A percentile compares a stretch with the other conserved stretches of the same genome.
phyloP scores from a whole-genome alignment of 2,797 vertebrate species.

The Brachyalestes nurse region DNA sequence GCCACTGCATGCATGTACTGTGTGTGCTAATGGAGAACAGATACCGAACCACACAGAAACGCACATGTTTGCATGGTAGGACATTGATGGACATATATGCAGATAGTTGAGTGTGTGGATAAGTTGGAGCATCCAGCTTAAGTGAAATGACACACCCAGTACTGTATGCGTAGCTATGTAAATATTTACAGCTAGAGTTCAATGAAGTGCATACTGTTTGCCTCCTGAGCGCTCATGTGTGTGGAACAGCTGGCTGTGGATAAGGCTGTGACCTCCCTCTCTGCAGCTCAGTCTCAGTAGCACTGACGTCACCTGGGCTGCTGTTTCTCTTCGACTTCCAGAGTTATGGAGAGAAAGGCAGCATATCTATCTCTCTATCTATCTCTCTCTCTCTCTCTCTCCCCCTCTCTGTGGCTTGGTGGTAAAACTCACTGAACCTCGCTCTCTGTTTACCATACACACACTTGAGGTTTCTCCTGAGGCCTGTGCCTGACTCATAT shows the following conservation, averaged over 20 bases:
- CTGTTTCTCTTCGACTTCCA: slow-evolving; percentile 38
- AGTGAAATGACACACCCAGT: not conserved
- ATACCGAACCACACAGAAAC: not conserved
- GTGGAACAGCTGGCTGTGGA: slow-evolving; percentile 47
- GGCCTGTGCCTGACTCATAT: not conserved
- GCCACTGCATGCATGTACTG: not conserved
- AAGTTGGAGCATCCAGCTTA: not conserved
- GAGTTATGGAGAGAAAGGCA: slow-evolving; percentile 16
- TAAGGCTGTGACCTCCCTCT: slow-evolving; percentile 43
- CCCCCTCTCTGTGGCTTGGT: not conserved
- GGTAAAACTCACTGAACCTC: slow-evolving; percentile 6
- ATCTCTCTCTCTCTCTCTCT: slow-evolving; percentile 6
- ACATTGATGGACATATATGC: not conserved
- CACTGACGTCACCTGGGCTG: slow-evolving; percentile 51
- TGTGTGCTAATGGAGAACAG: not conserved
- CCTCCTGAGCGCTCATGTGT: slow-evolving; percentile 21
- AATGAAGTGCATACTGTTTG: not conserved
- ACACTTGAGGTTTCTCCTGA: slow-evolving; percentile 13
- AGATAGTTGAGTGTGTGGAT: not conserved
- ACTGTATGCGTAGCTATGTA: not conserved
- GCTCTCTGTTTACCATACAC: slow-evolving; percentile 25
- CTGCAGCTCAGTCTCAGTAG: slow-evolving; percentile 30
- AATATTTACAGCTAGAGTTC: slow-evolving; percentile 12
- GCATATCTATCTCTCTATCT: slow-evolving; percentile 14
- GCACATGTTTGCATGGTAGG: not conserved